Conservation (phyloP, 2,888 invertebrate species). For the Eupeodes luniger region DNA sequence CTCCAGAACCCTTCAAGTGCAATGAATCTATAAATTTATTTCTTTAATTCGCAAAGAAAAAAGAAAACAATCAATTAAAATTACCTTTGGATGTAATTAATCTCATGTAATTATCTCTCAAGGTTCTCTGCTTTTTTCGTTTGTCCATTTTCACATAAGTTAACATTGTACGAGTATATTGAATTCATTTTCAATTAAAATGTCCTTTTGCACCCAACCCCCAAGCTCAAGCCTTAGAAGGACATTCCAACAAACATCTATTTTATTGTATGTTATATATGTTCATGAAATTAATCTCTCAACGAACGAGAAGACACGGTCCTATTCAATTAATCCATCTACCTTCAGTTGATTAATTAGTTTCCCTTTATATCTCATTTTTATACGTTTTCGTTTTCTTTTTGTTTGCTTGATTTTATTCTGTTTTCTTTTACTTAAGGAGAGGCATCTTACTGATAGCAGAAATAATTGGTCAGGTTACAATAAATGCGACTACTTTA, state of each 20-base stretch:
- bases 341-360: conserved; percentile 67
- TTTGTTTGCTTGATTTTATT: not conserved
- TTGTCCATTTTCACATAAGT: conserved; percentile 17
- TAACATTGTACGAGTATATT: not conserved
- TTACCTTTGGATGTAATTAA: conserved; percentile 6
- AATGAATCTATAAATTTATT: not conserved
- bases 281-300: conserved; percentile 18
- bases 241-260: conserved; percentile 12
- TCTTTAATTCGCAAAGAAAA: not conserved
- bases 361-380: conserved; percentile 16
- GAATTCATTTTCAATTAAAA: conserved; percentile 53
- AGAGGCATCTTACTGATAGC: conserved; percentile 23
- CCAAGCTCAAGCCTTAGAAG: not conserved
- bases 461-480: conserved; percentile 55
- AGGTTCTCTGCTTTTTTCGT: not conserved
- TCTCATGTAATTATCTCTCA: conserved; percentile 18
- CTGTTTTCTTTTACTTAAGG: not conserved
- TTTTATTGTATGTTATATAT: not conserved
- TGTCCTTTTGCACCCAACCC: conserved; percentile 35
- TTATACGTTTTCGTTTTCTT: not conserved
- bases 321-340: conserved; percentile 69
- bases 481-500: conserved; percentile 57
- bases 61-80: conserved; percentile 13
- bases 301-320: conserved; percentile 18
- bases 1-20: not conserved